Conservation (phyloP, 1,140 invertebrate genomes). For the Drosophila seguyi region DNA sequence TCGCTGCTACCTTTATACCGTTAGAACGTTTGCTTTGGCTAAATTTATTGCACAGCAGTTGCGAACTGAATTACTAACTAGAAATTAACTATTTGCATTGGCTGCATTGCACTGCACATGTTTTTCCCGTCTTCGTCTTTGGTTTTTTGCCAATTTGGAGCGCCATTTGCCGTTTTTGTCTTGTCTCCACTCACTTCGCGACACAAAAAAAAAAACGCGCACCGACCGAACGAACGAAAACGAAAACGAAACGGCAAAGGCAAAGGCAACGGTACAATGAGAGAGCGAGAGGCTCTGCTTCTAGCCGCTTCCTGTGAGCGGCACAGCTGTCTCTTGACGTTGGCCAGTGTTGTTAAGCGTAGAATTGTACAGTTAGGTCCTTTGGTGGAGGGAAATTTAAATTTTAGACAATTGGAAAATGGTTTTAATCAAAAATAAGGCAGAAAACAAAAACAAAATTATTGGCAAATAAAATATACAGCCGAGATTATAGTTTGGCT, state of each 20-base stretch:
- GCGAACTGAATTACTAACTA: constrained; percentile 64
- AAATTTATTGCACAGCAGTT: constrained; percentile 69
- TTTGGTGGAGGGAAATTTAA: background rate
- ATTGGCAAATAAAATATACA: background rate
- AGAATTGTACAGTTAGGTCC: background rate
- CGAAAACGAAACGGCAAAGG: constrained; percentile 32
- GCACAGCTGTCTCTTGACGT: constrained; percentile 16
- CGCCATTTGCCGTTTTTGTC: constrained; percentile 41
- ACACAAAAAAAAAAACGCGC: constrained; percentile 24
- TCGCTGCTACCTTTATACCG: constrained; percentile 5
- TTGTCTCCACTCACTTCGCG: constrained; percentile 22
- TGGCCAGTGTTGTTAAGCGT: constrained; percentile 4
- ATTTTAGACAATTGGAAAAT: background rate
- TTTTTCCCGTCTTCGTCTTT: constrained; percentile 19
- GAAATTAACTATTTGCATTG: constrained; percentile 69
- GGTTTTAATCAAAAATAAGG: background rate
- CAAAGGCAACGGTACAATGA: constrained; percentile 40
- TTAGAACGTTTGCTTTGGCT: constrained; percentile 37
- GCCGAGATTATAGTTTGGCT: background rate
- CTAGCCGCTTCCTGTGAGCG: constrained; percentile 23
- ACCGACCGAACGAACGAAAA: constrained; percentile 28
- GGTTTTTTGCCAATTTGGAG: constrained; percentile 21
- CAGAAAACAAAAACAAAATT: too few species aligned
- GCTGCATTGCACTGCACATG: constrained; percentile 14
- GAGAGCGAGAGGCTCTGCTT: constrained; percentile 31